phyloP scores from a whole-genome alignment of 64 coral and sea anemone species.

The Exaiptasia diaphana region DNA sequence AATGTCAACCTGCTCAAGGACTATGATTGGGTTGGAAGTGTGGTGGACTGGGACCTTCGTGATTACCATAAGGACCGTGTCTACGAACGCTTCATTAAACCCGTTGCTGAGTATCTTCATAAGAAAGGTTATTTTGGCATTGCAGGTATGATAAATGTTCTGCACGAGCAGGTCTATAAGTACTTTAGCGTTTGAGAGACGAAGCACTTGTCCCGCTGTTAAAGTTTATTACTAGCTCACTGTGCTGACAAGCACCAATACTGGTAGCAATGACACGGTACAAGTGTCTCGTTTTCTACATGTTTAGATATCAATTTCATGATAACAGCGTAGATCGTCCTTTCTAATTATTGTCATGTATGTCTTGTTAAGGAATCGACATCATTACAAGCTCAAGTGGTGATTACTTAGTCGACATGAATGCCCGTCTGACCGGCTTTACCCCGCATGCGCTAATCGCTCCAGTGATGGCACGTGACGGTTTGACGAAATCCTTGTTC shows the following conservation, averaged over 20 bases:
- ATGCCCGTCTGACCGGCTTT: slow-evolving; percentile 11
- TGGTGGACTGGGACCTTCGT: slow-evolving; percentile 63
- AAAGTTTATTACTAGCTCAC: no score
- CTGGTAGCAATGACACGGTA: no score
- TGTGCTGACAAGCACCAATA: no score
- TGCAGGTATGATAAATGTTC: slow-evolving; percentile 51
- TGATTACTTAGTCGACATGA: slow-evolving; percentile 27
- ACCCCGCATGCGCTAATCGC: slow-evolving; percentile 24
- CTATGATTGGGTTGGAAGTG: slow-evolving; percentile 49
- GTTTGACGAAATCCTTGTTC: slow-evolving; percentile 6
- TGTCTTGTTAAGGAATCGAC: slow-evolving; percentile 19
- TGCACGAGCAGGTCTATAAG: no score
- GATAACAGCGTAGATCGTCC: no score
- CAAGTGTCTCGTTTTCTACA: no score
- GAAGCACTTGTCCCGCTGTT: no score
- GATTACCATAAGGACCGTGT: slow-evolving; percentile 46
- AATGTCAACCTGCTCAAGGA: slow-evolving; percentile 47
- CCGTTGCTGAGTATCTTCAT: slow-evolving; percentile 54
- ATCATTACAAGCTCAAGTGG: slow-evolving; percentile 4
- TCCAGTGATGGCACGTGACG: neutral
- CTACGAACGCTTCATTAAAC: slow-evolving; percentile 34
- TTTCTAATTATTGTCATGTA: no score
- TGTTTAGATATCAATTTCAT: no score
- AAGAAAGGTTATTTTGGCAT: slow-evolving; percentile 55
- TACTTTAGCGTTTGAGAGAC: no score